Base-by-base conservation (phyloP, 2,797 vertebrate genomes). In the Lepilemur septentrionalis region DNA sequence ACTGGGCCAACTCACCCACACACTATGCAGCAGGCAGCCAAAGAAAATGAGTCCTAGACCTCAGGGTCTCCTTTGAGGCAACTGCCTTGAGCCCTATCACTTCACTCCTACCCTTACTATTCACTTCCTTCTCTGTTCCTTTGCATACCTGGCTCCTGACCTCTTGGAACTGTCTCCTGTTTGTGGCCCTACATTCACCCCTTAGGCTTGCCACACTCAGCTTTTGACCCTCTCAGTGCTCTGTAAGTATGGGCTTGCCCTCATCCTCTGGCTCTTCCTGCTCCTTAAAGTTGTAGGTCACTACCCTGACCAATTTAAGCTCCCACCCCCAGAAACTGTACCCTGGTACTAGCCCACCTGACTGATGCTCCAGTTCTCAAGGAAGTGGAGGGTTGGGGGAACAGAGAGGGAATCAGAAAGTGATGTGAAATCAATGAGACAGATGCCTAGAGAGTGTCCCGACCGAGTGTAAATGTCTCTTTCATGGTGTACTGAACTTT, bases 41-140 rank as follows among this genome's bases (percentile, higher is more conserved):
- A 96, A 48, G 76, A 61, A 95, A 93, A 92, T 4, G 28, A 87
- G 15, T 88, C 4, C 22, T 11, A 80, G 59, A 70, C 69, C 70
- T 95, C 84, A 95, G 23, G 48, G 20, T 52, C 41, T 94, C 82
- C 85, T 94, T 92, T 85, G 67, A 89, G 7, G 32, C 41, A 95
- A 95, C 43, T 94, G 35, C 61, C 43, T 90, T 89, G 61, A 96
- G 93, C 48, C 1, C 8, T 85, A 12, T 89, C 25, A 82, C 30
- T 92, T 85, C 28, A 57, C 43, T 88, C 30, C n/a, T 92, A 46
- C 76, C n/a, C 30, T 94, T 89, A 25, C n/a, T 81, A 80, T 88
- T 93, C 25, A 67, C 59, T 85, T 85, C 20, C 30, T 89, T 48
- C 57, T 83, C 20, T 78, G 67, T 57, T 94, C 52, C 25, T 86